phyloP scores from a whole-genome alignment of 2,113 vertebrate genomes.

The Sialia sialis region DNA sequence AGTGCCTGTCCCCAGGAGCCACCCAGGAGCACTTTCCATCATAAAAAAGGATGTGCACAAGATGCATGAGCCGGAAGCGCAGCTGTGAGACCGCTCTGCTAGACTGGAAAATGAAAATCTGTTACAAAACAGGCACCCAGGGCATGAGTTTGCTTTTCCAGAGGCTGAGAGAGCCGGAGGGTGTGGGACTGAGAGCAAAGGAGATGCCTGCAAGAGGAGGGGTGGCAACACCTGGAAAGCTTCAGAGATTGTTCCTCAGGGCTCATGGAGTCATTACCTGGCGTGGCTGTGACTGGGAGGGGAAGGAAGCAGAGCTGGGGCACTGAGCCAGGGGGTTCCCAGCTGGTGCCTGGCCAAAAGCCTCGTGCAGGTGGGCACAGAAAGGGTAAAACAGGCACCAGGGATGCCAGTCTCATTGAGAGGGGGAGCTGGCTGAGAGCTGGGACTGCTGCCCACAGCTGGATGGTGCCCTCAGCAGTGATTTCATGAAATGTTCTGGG shows the following conservation, averaged over 20 bases:
- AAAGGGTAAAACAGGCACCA: not conserved
- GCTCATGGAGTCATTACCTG: not conserved
- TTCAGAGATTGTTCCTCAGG: not conserved
- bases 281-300: not conserved
- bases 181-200: not conserved
- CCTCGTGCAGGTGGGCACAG: not conserved
- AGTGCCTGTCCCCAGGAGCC: not conserved
- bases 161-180: not conserved
- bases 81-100: rapidly evolving
- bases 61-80: not conserved
- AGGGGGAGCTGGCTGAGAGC: not conserved
- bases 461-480: not conserved
- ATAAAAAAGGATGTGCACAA: not conserved
- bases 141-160: not conserved
- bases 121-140: not conserved
- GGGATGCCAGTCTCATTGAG: rapidly evolving
- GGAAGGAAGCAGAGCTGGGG: not conserved
- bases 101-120: not conserved
- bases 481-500: not conserved
- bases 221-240: not conserved
- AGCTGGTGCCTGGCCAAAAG: not conserved
- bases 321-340: not conserved
- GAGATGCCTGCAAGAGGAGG: not conserved
- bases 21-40: not conserved
- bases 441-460: not conserved